Base-by-base conservation (phyloP, 2,888 invertebrate genomes). In the Helicoverpa assulta region DNA sequence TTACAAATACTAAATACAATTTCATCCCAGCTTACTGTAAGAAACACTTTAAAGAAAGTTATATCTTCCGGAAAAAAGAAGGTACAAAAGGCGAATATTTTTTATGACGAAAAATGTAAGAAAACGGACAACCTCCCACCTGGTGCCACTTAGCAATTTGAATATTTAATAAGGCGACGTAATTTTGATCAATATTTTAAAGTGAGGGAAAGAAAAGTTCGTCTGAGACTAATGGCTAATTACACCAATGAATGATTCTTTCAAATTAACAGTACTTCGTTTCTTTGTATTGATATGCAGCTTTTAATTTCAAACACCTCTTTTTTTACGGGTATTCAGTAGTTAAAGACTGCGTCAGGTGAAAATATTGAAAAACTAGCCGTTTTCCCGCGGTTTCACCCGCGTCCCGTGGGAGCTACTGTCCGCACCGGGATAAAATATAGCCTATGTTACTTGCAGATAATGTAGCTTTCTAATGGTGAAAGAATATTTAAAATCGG, bases 101-200 rank as follows among this genome's bases (percentile, higher is more conserved):
- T 78, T 78, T 75, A 67, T 56, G 67, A n/a, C 21, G 79, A 62
- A 59, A 78, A 73, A 59, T 56, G 1, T 59, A 75, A 78, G 61
- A 73, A 40, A 29, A 66, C 29, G 50, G 29, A 66, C 33, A 50
- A 6, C 10, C 5, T 7, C 12, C 51, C 76, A 74, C 61, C 79
- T 79, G 80, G 6, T 61, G 5, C 57, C 74, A 61, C 75, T 79
- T 74, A 73, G 8, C 43, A 16, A 5, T 18, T 47, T 79, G 37
- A 76, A 74, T 76, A 33, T 54, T 74, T 79, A 58, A 79, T 61
- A 33, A 60, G 33, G n/a, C 16, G 57, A 72, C n/a, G 56, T 57
- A 26, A 2, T 26, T 53, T n/a, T 50, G 14, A 56, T 78, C 52
- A 59, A 63, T 72, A 59, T 62, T 51, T 19, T 18, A 77, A 14